Conservation (phyloP, 2,888 invertebrate species). For the Zygothrica quintamaculata region DNA sequence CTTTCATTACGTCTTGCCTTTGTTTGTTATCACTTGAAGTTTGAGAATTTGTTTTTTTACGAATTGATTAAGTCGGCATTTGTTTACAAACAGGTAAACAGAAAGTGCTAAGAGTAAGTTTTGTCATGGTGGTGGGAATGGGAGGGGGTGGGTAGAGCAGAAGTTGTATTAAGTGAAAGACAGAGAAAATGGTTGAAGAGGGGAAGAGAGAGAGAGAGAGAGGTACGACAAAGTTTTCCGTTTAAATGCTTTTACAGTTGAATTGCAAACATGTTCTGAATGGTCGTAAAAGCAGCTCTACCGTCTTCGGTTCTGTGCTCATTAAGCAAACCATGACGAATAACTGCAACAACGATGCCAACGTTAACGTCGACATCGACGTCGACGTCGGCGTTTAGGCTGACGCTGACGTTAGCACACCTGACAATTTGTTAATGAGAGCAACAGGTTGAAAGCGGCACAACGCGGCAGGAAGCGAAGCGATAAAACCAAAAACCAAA, state of each 20-base stretch:
- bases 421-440: conserved; percentile 80
- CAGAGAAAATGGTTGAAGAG: not conserved
- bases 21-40: conserved; percentile 75
- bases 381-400: conserved; percentile 24
- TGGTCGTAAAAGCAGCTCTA: conserved; percentile 25
- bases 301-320: conserved; percentile 43
- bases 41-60: conserved; percentile 61
- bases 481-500: conserved; percentile 75
- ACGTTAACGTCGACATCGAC: conserved; percentile 26
- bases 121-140: conserved; percentile 7
- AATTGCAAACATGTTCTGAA: conserved; percentile 61
- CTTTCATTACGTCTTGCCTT: conserved; percentile 74
- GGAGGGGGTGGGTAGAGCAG: conserved; percentile 8
- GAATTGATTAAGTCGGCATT: conserved; percentile 77
- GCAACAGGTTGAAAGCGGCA: conserved; percentile 60
- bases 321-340: conserved; percentile 77
- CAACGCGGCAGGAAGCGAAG: conserved; percentile 75
- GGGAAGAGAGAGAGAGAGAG: not conserved
- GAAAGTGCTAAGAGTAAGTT: conserved; percentile 37
- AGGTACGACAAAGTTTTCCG: conserved; percentile 48
- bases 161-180: not conserved
- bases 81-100: conserved; percentile 79
- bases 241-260: conserved; percentile 74
- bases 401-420: conserved; percentile 57
- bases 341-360: conserved; percentile 61